A percentile compares a stretch with the other conserved stretches of the same genome.
phyloP scores from a whole-genome alignment of 2,113 vertebrate species.

The Conger conger region DNA sequence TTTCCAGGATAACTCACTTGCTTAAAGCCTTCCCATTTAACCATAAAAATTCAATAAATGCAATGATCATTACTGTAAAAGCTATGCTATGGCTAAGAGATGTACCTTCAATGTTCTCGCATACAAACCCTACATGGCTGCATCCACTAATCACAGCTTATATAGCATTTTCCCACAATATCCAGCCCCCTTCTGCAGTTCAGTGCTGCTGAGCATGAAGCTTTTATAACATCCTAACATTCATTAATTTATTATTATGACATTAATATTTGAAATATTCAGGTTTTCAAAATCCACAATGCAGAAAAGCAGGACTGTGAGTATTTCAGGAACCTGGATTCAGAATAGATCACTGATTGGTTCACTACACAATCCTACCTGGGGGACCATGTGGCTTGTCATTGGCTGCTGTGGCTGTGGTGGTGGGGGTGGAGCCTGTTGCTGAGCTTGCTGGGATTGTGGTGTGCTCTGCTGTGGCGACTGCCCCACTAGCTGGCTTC shows the following conservation, averaged over 20 bases:
- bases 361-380: constrained; percentile 66
- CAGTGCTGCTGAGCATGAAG: not conserved
- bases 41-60: not conserved
- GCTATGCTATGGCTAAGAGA: no score
- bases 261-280: not conserved
- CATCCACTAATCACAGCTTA: not conserved
- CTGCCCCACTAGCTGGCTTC: constrained; percentile 69
- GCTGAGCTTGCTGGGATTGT: constrained; percentile 69
- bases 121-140: no score
- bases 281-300: not conserved
- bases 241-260: not conserved
- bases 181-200: not conserved
- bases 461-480: constrained; percentile 60
- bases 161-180: not conserved
- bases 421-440: constrained; percentile 55
- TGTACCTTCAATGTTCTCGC: not conserved
- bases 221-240: not conserved
- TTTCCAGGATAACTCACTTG: not conserved
- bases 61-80: no score
- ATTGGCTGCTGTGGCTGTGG: constrained; percentile 73
- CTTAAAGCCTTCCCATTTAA: not conserved
- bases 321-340: not conserved
- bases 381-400: constrained; percentile 71
- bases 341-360: not conserved
- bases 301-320: not conserved